A percentile compares a stretch with the other conserved stretches of the same genome.
phyloP scores from a whole-genome alignment of 2,113 vertebrate genomes.

The Sturnira hondurensis region DNA sequence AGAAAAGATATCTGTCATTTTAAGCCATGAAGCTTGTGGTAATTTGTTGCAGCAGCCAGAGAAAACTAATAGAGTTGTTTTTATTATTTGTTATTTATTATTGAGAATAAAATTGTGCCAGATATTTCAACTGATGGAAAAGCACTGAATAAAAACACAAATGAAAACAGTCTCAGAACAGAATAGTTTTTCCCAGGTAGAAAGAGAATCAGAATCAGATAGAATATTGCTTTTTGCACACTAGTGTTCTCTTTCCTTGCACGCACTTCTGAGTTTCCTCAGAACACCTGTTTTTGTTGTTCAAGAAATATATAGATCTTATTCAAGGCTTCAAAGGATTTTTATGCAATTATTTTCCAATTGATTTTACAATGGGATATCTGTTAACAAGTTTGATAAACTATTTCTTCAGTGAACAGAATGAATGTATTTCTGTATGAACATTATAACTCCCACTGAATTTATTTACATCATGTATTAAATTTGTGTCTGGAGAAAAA shows the following conservation, averaged over 20 bases:
- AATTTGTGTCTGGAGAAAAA: background rate
- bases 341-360: background rate
- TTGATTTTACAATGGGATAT: background rate
- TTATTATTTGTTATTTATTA: too few relatives aligned
- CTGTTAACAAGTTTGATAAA: background rate
- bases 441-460: background rate
- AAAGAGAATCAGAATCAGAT: background rate
- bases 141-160: background rate
- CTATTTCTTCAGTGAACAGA: background rate
- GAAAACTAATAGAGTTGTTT: background rate
- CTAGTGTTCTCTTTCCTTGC: background rate
- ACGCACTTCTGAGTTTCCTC: background rate
- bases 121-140: background rate
- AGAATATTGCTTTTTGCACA: background rate
- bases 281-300: background rate
- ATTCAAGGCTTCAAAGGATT: background rate
- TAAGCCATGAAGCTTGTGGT: background rate
- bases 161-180: background rate
- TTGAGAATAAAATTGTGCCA: background rate
- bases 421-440: background rate
- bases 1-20: constrained; percentile 1
- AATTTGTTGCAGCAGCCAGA: background rate
- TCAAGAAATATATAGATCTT: background rate
- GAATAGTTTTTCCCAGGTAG: background rate
- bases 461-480: background rate